These are phyloP conservation scores for Nycticebus coucang DNA, from an alignment of 2,113 vertebrate species.

Conservation along the genomic window DNA sequence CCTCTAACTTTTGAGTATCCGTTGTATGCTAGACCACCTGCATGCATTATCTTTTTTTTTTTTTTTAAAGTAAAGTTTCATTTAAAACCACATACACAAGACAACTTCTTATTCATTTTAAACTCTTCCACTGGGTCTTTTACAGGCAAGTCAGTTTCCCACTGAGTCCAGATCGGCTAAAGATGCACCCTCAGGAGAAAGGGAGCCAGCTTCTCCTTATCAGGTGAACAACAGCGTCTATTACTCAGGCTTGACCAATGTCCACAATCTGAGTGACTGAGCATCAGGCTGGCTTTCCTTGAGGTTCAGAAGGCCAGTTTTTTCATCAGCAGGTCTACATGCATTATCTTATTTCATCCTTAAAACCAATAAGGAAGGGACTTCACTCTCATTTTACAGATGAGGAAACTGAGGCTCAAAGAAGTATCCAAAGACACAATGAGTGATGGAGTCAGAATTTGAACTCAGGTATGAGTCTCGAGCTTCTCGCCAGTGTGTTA, in stretches of 20 bases:
- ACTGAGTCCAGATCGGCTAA: background rate
- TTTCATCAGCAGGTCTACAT: constrained; percentile 94
- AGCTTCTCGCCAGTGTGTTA: background rate
- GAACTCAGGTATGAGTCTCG: background rate
- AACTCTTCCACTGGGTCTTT: background rate
- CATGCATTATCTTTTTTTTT: background rate
- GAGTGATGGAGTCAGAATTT: background rate
- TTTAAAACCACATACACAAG: constrained; percentile 27
- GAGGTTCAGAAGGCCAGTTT: constrained; percentile 94
- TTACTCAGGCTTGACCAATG: background rate
- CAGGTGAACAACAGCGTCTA: background rate
- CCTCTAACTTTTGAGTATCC: background rate
- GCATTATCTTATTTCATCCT: background rate
- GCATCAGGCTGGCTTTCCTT: background rate
- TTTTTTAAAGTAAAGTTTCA: constrained; percentile 64
- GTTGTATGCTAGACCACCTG: background rate
- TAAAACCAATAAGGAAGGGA: background rate
- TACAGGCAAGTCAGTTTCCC: background rate
- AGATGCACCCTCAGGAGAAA: background rate
- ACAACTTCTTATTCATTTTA: constrained; percentile 27
- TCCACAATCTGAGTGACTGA: background rate
- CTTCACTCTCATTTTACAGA: background rate
- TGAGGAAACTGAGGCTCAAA: background rate
- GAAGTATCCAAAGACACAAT: background rate
- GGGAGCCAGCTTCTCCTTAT: background rate